Conservation (phyloP, 2,113 vertebrate genomes). For the Myiopsitta monachus region DNA sequence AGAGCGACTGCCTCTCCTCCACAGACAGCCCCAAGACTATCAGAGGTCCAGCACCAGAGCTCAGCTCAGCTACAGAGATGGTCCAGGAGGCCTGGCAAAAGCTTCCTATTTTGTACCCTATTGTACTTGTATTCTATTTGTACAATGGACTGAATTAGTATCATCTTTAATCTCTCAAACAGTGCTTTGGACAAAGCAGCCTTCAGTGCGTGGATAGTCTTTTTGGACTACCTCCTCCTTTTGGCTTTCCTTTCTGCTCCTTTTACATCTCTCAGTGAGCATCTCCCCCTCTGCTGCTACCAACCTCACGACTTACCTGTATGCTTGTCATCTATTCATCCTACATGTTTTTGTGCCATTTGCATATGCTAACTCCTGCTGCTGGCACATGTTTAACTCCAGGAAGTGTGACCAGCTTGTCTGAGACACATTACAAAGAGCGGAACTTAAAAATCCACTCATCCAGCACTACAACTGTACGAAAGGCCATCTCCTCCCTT, state of each 20-base stretch:
- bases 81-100: neutral
- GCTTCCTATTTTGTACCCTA: neutral
- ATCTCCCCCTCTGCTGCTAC: neutral
- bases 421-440: neutral
- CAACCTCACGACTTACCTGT: conserved; percentile 40
- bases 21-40: neutral
- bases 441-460: neutral
- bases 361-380: neutral
- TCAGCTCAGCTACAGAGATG: neutral
- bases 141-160: neutral
- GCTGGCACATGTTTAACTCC: conserved; percentile 29
- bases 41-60: neutral
- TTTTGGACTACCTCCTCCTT: neutral
- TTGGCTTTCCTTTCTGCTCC: neutral
- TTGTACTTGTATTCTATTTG: neutral
- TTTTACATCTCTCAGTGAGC: neutral
- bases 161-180: neutral
- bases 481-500: neutral
- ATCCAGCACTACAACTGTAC: conserved; percentile 35
- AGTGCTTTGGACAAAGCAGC: neutral
- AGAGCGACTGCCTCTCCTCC: neutral
- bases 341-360: conserved; percentile 7
- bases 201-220: neutral
- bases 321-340: conserved; percentile 22
- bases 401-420: conserved; percentile 12